Percentiles rank a stretch among this genome's conserved stretches.
Conservation (phyloP, 2,888 invertebrate species). For the Glaucopsyche alexis region DNA sequence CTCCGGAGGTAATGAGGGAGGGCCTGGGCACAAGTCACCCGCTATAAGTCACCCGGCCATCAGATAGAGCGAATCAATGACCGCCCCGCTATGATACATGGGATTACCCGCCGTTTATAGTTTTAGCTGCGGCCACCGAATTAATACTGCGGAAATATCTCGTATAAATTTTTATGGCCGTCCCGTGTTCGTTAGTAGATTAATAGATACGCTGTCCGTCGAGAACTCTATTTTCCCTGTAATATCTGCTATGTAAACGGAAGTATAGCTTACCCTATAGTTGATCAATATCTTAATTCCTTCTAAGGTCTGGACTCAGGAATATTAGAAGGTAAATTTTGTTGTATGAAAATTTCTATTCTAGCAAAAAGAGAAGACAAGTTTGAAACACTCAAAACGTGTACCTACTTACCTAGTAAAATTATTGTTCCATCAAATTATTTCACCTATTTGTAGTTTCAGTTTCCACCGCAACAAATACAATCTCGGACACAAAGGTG, state of each 20-base stretch:
- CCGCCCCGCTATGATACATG: slow-evolving; percentile 76
- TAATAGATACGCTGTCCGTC: slow-evolving; percentile 34
- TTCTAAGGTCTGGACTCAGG: background rate
- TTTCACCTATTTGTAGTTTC: background rate
- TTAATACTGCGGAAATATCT: slow-evolving; percentile 71
- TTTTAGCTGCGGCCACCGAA: slow-evolving; percentile 65
- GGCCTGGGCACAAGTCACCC: slow-evolving; percentile 53
- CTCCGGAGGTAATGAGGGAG: slow-evolving; percentile 59
- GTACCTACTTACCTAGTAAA: too few relatives aligned
- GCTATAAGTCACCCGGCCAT: slow-evolving; percentile 70
- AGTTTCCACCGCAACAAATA: background rate
- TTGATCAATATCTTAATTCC: slow-evolving; percentile 4
- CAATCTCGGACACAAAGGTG: slow-evolving; percentile 37
- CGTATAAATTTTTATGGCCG: slow-evolving; percentile 59
- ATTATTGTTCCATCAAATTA: background rate
- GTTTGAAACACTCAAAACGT: too few relatives aligned
- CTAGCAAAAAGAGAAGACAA: background rate
- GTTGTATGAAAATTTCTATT: background rate
- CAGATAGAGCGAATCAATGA: slow-evolving; percentile 77
- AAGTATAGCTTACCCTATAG: background rate
- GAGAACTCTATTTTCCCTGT: slow-evolving; percentile 4
- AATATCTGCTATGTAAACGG: background rate
- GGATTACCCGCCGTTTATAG: slow-evolving; percentile 74
- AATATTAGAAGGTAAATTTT: background rate
- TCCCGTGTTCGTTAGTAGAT: slow-evolving; percentile 40